phyloP scores from a whole-genome alignment of 2,113 vertebrate genomes.

The Astur gentilis region DNA sequence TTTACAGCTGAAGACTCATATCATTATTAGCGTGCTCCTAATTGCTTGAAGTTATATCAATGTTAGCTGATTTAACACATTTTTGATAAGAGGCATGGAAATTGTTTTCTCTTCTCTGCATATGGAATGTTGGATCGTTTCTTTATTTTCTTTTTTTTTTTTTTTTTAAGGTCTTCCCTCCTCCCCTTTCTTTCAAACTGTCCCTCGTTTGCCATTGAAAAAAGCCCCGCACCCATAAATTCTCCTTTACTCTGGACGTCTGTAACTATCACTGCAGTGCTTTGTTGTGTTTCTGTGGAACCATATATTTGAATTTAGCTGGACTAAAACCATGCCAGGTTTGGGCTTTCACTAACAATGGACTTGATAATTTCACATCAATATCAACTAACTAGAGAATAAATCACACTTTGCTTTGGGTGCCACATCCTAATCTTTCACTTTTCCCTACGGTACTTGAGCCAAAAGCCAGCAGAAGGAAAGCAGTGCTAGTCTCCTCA shows the following conservation, averaged over 20 bases:
- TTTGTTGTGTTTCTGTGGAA: constrained; percentile 25
- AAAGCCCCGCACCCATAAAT: constrained; percentile 10
- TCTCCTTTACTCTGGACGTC: neutral
- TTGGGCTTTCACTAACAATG: constrained; percentile 40
- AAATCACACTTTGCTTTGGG: constrained; percentile 40
- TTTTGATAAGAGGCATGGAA: constrained; percentile 87
- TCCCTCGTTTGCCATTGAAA: constrained; percentile 3
- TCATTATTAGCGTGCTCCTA: constrained; percentile 98
- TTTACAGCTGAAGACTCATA: constrained; percentile 99
- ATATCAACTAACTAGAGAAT: constrained; percentile 42
- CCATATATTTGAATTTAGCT: constrained; percentile 14
- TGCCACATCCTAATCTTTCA: neutral
- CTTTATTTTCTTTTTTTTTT: neutral
- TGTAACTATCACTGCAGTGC: neutral
- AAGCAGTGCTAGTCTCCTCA: neutral
- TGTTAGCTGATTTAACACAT: constrained; percentile 97
- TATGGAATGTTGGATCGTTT: constrained; percentile 75
- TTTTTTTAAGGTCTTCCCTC: constrained; percentile 41
- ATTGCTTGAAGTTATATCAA: constrained; percentile 99
- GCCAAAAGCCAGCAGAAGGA: neutral
- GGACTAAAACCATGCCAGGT: neutral
- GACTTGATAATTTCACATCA: constrained; percentile 21
- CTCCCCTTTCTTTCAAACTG: neutral
- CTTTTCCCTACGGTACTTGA: neutral
- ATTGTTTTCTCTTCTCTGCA: constrained; percentile 85